Conservation (phyloP, 2,797 vertebrate species). For the Chelon auratus region DNA sequence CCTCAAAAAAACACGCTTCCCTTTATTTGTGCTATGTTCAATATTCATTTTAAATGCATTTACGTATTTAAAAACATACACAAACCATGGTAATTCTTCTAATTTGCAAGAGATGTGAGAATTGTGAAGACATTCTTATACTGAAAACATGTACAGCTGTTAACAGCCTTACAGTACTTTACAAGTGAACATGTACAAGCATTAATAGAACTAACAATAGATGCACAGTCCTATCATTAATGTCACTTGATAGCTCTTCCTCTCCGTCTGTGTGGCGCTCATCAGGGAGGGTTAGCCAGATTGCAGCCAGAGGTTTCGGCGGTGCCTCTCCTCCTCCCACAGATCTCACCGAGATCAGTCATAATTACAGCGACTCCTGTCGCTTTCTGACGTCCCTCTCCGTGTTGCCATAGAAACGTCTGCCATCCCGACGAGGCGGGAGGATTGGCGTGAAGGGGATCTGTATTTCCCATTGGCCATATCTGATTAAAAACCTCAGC, state of each 20-base stretch:
- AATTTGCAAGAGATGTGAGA: no score
- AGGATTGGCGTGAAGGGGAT: slow-evolving; percentile 69
- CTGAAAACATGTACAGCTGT: neutral
- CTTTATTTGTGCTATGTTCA: no score
- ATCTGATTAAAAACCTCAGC: slow-evolving; percentile 73
- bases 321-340: slow-evolving; percentile 21
- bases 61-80: no score
- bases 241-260: slow-evolving; percentile 3
- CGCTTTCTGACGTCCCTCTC: slow-evolving; percentile 52
- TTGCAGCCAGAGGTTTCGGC: slow-evolving; percentile 58
- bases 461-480: slow-evolving; percentile 75
- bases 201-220: slow-evolving; percentile 9
- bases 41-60: no score
- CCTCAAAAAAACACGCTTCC: no score
- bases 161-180: neutral
- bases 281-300: slow-evolving; percentile 35
- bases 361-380: slow-evolving; percentile 71
- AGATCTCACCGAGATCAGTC: slow-evolving; percentile 72
- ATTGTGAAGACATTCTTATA: no score
- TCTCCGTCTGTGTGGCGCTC: slow-evolving; percentile 2
- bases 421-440: slow-evolving; percentile 52
- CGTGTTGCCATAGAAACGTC: slow-evolving; percentile 72
- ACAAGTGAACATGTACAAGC: neutral
- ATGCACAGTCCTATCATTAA: slow-evolving; percentile 3
- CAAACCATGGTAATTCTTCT: no score